Evolutionary conservation across 2,888 invertebrate species (phyloP).

Genomic region (Drosophila trichaetosa): DNA sequence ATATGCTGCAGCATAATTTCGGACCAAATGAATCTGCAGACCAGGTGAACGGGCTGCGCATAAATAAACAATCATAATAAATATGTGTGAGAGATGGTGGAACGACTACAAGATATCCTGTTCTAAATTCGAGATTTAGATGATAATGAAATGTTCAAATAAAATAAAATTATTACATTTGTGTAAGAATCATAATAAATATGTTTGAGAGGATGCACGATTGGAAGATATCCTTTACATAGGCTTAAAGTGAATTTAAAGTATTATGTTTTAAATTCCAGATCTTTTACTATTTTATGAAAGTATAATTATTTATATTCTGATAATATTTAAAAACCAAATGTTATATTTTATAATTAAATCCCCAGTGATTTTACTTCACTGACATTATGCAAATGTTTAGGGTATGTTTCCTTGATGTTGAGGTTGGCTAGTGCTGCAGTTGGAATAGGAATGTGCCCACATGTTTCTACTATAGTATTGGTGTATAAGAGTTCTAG

Average conservation of each 20-base stretch:
- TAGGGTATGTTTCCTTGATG: constrained; percentile 11
- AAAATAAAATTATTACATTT: background rate
- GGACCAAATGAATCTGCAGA: constrained; percentile 39
- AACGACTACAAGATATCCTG: constrained; percentile 12
- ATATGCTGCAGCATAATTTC: constrained; percentile 56
- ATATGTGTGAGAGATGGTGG: no score
- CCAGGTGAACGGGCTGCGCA: constrained; percentile 29
- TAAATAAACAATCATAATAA: constrained; percentile 41
- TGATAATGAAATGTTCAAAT: background rate
- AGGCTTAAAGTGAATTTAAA: background rate
- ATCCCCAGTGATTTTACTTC: background rate
- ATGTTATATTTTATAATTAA: background rate
- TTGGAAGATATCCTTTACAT: background rate
- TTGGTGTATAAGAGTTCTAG: constrained; percentile 3
- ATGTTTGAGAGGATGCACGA: no score
- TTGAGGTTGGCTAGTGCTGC: constrained; percentile 7
- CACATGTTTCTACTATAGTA: background rate
- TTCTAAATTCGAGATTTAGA: background rate
- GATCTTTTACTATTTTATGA: accelerated
- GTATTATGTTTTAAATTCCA: background rate
- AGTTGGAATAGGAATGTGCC: background rate
- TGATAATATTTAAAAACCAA: background rate
- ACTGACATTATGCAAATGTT: background rate
- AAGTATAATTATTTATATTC: background rate
- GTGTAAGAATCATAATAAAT: background rate